phyloP scores from a whole-genome alignment of 2,797 vertebrate species.

The Enteromius fasciolatus region DNA sequence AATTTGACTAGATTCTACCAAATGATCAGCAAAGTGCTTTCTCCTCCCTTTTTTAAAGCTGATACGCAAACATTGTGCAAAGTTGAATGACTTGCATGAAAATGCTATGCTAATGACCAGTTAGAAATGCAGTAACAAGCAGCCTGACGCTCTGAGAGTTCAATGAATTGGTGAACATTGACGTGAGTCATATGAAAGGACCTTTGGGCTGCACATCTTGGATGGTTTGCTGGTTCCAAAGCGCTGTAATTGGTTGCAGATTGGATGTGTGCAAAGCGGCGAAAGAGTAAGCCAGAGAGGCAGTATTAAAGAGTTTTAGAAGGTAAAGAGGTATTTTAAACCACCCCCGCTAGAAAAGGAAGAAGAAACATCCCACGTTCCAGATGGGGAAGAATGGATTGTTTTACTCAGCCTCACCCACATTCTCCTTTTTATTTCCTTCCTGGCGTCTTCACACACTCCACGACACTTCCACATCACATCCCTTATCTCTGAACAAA shows the following conservation, averaged over 20 bases:
- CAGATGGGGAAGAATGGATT: slow-evolving; percentile 40
- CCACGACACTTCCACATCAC: slow-evolving; percentile 6
- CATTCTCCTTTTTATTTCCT: slow-evolving; percentile 25
- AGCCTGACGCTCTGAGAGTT: not conserved
- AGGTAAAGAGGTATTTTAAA: slow-evolving; percentile 38
- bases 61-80: not conserved
- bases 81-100: not conserved
- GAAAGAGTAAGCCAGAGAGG: not conserved
- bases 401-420: slow-evolving; percentile 36
- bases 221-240: slow-evolving; percentile 12
- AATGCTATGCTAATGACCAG: not conserved
- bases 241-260: slow-evolving; percentile 27
- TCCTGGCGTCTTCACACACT: not conserved
- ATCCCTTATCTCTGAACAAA: not conserved
- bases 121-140: not conserved
- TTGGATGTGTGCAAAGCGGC: not conserved
- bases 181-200: slow-evolving; percentile 16
- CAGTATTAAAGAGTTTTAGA: slow-evolving; percentile 2
- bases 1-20: not conserved
- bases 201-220: slow-evolving; percentile 9
- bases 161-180: slow-evolving; percentile 16
- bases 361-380: slow-evolving; percentile 32
- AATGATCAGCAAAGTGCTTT: not conserved
- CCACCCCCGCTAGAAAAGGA: slow-evolving; percentile 24
- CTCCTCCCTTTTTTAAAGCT: not conserved